phyloP scores from a whole-genome alignment of 2,888 invertebrate species.

The Tinea pellionella region DNA sequence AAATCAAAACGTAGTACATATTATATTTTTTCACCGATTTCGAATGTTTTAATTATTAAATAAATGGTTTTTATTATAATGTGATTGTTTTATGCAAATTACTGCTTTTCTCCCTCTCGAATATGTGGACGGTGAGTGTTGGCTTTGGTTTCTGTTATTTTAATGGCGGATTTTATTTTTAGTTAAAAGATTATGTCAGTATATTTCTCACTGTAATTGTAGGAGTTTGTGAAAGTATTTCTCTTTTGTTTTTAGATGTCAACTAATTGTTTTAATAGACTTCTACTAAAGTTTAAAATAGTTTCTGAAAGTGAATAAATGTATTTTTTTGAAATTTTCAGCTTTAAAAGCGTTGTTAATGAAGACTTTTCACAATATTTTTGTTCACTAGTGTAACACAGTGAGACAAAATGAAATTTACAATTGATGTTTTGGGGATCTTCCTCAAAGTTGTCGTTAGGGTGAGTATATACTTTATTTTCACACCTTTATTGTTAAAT shows the following conservation, averaged over 20 bases:
- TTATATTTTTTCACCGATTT: conserved; percentile 56
- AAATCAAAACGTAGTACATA: conserved; percentile 62
- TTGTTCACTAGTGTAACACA: background rate
- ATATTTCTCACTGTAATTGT: background rate
- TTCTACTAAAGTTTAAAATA: too few relatives aligned
- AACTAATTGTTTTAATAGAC: background rate
- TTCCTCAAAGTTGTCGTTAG: conserved; percentile 63
- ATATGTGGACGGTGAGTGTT: conserved; percentile 15
- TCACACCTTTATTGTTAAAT: too few relatives aligned
- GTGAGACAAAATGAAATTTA: conserved; percentile 56
- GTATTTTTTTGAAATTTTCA: background rate
- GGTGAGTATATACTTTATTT: conserved; percentile 37
- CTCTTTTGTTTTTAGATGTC: background rate
- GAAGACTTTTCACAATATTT: background rate
- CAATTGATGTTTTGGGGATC: conserved; percentile 60
- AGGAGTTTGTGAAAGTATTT: background rate
- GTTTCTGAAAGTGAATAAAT: too few relatives aligned
- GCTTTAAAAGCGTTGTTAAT: background rate
- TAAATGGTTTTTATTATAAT: background rate
- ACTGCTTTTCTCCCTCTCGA: conserved; percentile 18
- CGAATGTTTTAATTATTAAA: conserved; percentile 22
- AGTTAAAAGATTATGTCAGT: conserved; percentile 16
- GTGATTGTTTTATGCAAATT: background rate
- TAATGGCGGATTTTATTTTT: conserved; percentile 23
- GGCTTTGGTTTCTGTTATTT: background rate